Base-by-base conservation (phyloP, 2,888 invertebrate species). In the Acrocera orbiculus region DNA sequence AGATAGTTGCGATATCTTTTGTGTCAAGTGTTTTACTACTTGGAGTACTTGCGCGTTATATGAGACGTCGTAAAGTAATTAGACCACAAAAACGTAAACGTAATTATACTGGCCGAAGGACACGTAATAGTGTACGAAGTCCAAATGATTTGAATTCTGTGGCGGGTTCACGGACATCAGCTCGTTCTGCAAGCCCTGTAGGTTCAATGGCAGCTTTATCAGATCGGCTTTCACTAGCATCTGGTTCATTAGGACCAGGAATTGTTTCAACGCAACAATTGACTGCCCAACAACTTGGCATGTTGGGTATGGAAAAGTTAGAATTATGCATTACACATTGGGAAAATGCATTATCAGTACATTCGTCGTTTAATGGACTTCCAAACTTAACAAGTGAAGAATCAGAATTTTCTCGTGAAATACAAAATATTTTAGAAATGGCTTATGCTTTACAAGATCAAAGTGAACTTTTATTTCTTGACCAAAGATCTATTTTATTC, bases 241-340 rank as follows among this genome's bases (percentile, higher is more conserved):
- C 76, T 1, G 75, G 75, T 2, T 76, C 76, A 24, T 61, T 74
- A 34, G 64, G 63, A 4, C 69, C 69, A 1, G 41, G 42, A 14
- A 33, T 43, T n/a, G 46, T 46, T 16, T 64, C 64, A 42, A 70
- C 73, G 22, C 65, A 72, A 2, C 73, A 71, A 40, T 65, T 87
- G 22, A 80, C 83, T 4, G 82, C 87, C 2, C 83, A 86, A 52
- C 86, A 89, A 48, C 67, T 89, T 19, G 89, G 89, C 38, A 80
- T 85, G 17, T 78, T 89, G 73, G 89, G 90, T 23, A 80, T 93
- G 78, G 92, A 93, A 59, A 85, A 90, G 1, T 58, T 93, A 45
- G 89, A 89, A 51, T 80, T 81, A 13, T 86, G 87, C 40, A 81
- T 93, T 44, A 82, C 80, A 53, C 86, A 81, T 55, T 93, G 92